phyloP scores from a whole-genome alignment of 2,888 invertebrate species.

The Hypercompe scribonia region DNA sequence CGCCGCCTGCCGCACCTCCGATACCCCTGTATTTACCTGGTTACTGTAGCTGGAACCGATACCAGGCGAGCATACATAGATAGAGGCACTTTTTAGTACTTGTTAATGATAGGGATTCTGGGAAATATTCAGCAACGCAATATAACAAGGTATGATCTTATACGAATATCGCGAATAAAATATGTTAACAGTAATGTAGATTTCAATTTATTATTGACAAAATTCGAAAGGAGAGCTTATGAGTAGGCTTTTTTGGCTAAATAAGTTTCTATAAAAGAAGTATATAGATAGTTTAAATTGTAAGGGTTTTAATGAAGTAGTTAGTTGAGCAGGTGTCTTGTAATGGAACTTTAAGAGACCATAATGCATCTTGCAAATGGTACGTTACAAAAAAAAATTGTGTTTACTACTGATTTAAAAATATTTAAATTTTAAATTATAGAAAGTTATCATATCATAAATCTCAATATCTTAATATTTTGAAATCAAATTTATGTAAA shows the following conservation, averaged over 20 bases:
- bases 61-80: conserved; percentile 30
- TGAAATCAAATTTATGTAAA: no score
- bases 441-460: no score
- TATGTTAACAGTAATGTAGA: not conserved
- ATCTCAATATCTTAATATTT: no score
- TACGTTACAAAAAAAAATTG: no score
- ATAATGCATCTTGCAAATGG: no score
- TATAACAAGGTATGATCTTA: not conserved
- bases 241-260: not conserved
- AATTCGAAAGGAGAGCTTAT: not conserved
- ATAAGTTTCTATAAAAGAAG: not conserved
- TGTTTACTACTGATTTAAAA: no score
- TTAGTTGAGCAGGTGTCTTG: not conserved
- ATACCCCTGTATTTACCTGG: conserved; percentile 59
- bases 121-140: not conserved
- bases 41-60: conserved; percentile 35
- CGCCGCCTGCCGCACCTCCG: conserved; percentile 59
- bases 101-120: not conserved
- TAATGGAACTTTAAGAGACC: no score
- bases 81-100: conserved; percentile 1
- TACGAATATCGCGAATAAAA: not conserved
- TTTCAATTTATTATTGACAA: not conserved
- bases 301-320: no score
- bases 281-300: not conserved
- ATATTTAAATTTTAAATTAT: no score